These are phyloP conservation scores for Emydocephalus ijimae DNA, from an alignment of 2,113 vertebrate genomes.

Conservation along the genomic window DNA sequence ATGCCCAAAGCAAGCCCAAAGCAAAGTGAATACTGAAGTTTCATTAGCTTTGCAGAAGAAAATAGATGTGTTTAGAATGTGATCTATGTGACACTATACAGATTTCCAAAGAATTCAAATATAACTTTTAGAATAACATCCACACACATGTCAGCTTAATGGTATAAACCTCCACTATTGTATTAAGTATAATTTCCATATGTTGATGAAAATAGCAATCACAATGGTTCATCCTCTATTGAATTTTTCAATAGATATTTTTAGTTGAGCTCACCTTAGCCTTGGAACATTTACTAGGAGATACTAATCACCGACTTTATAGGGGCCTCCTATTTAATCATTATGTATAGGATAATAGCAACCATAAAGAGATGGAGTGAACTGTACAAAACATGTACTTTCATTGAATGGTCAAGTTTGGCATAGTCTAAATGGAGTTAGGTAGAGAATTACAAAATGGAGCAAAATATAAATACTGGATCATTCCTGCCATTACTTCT, in stretches of 20 bases:
- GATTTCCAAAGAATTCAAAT: not conserved
- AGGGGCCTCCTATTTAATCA: not conserved
- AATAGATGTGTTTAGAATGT: not conserved
- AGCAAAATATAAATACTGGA: conserved; percentile 30
- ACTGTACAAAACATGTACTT: not conserved
- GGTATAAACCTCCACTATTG: not conserved
- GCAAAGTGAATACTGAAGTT: not conserved
- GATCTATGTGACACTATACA: not conserved
- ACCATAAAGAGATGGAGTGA: not conserved
- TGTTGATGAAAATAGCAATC: not conserved
- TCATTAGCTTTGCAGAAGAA: not conserved
- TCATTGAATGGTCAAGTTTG: not conserved
- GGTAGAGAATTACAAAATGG: conserved; percentile 28
- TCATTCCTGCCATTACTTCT: conserved; percentile 39
- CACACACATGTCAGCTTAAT: not conserved
- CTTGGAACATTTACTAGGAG: not conserved
- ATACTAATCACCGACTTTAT: too few relatives aligned
- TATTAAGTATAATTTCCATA: not conserved
- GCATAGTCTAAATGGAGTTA: conserved; percentile 22
- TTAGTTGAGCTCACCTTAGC: not conserved
- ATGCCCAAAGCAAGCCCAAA: not conserved
- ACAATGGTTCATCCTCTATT: not conserved
- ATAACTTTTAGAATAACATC: not conserved
- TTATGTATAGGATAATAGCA: not conserved
- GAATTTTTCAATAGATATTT: not conserved